Evolutionary conservation across 2,797 vertebrate genomes (phyloP), one percentile per base, ranked within the genome.

Genomic region (Ciconia nigra): DNA sequence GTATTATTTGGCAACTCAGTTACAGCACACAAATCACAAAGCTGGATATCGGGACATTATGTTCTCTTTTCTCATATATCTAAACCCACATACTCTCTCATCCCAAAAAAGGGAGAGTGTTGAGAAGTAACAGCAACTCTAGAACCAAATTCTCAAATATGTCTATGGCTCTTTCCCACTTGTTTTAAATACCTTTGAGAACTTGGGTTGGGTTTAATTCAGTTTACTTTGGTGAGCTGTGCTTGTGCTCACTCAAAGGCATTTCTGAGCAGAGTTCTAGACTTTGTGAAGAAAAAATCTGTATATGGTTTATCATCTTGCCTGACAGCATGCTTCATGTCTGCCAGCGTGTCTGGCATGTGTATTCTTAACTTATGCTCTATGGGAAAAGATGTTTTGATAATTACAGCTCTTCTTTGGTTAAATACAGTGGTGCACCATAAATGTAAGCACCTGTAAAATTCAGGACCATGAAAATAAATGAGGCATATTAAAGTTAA

Each of bases 51-150:
- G 13, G 11, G 51, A 51, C 15, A 63, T 58, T 61, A 10, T 25
- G 6, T 66, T 93, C 42, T 33, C 26, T 59, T 82, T 51, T 83
- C 17, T 74, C 14, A 5, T 9, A 13, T 31, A 11, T 51, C 58
- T 76, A 41, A 88, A 61, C 12, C 52, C n/a, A 10, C 17, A 6
- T 26, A 16, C 0, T 0, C 25, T 25, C 3, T 77, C 16, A 24
- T 74, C 61, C 25, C 26, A 31, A 26, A 47, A 88, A 59, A 42
- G 18, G 11, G 49, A 35, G 7, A 54, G 7, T 7, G 13, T 42
- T 1, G 4, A 80, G 54, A 72, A 90, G n/a, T 46, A 87, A 33
- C 31, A 90, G 42, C 57, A 74, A 10, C 20, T 59, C 33, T 44
- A 33, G n/a, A 70, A 71, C 10, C 25, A 47, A 41, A 28, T 89